phyloP scores from a whole-genome alignment of 2,113 vertebrate species.

The Lepisosteus osseus region DNA sequence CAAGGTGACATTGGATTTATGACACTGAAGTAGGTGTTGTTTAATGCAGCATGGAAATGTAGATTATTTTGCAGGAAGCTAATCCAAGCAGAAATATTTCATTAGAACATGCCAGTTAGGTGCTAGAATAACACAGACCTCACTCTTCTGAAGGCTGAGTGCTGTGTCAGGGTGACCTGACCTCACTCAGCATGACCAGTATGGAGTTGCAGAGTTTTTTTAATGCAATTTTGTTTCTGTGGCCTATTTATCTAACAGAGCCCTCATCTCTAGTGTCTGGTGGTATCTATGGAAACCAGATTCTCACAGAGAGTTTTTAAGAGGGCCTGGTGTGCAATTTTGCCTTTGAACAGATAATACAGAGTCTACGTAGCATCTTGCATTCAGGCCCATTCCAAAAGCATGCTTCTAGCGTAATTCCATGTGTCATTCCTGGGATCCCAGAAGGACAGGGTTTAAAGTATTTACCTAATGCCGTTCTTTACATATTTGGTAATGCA shows the following conservation, averaged over 20 bases:
- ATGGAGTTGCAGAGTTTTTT: constrained; percentile 17
- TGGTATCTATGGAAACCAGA: constrained; percentile 36
- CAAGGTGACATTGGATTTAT: no score
- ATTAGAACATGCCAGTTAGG: neutral
- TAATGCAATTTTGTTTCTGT: constrained; percentile 29
- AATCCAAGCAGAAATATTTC: neutral
- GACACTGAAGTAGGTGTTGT: no score
- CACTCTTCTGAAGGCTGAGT: neutral
- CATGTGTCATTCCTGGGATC: no score
- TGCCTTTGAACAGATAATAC: neutral
- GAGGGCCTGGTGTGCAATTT: neutral
- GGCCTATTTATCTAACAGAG: constrained; percentile 13
- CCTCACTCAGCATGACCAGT: constrained; percentile 11
- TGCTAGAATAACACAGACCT: neutral
- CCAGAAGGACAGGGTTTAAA: no score
- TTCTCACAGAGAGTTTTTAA: neutral
- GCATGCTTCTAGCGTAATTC: no score
- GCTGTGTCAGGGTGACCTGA: constrained; percentile 32
- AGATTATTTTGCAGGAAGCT: no score
- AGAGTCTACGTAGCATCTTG: no score
- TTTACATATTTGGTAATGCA: no score
- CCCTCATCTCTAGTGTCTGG: neutral
- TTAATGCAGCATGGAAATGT: no score
- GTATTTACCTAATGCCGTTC: no score
- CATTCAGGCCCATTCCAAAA: no score